A percentile compares a stretch with the other conserved stretches of the same genome.
phyloP scores from a whole-genome alignment of 2,797 vertebrate genomes.

The Triplophysa yarkandensis region DNA sequence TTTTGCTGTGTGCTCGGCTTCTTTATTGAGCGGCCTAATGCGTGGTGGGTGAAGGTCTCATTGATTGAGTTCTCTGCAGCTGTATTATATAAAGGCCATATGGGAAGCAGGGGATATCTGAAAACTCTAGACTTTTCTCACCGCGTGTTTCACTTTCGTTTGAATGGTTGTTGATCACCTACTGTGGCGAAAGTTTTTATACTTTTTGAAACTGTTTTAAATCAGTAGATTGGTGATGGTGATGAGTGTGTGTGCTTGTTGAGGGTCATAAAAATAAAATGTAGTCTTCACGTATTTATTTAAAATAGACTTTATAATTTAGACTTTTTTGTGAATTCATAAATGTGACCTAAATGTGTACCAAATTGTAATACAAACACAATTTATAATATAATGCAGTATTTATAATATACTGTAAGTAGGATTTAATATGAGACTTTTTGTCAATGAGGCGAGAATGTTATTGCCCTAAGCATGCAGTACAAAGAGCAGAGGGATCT shows the following conservation, averaged over 20 bases:
- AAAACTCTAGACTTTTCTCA: conserved; percentile 28
- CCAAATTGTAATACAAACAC: too few relatives aligned
- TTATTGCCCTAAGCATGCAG: too few relatives aligned
- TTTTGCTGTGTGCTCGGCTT: conserved; percentile 2
- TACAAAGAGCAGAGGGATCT: too few relatives aligned
- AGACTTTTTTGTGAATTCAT: too few relatives aligned
- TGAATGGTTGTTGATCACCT: not conserved
- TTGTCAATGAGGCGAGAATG: not conserved
- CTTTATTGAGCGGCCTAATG: conserved; percentile 48
- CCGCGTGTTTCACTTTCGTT: not conserved
- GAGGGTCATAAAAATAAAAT: not conserved
- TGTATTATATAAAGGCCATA: conserved; percentile 50
- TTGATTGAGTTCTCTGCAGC: conserved; percentile 44
- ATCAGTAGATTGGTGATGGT: not conserved
- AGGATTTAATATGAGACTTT: not conserved
- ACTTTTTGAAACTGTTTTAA: not conserved
- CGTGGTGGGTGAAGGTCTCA: conserved; percentile 40
- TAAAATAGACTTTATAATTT: not conserved
- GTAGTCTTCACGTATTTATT: not conserved
- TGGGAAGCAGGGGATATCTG: conserved; percentile 33
- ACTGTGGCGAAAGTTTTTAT: not conserved
- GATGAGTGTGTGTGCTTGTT: not conserved
- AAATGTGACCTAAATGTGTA: too few relatives aligned
- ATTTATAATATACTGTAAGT: too few relatives aligned
- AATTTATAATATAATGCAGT: too few relatives aligned